phyloP scores from a whole-genome alignment of 2,888 invertebrate genomes.

The Drosophila tripunctata region DNA sequence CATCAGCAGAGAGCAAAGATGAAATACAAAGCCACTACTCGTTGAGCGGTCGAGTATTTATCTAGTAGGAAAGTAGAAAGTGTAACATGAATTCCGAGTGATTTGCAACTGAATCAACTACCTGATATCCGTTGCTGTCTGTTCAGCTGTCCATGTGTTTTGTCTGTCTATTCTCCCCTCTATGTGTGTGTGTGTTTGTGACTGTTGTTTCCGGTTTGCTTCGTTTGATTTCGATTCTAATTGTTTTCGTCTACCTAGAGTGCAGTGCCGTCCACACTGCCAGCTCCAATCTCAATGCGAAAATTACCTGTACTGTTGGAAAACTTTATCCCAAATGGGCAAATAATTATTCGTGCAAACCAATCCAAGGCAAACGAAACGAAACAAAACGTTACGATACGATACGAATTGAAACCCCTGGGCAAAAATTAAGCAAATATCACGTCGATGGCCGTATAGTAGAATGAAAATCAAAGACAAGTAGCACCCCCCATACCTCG shows the following conservation, averaged over 20 bases:
- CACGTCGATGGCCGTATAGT: conserved; percentile 58
- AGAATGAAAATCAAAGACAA: conserved; percentile 52
- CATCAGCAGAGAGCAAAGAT: conserved; percentile 7
- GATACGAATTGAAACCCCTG: conserved; percentile 12
- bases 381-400: conserved; percentile 9
- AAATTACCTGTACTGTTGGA: conserved; percentile 35
- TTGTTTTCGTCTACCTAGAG: conserved; percentile 63
- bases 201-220: conserved; percentile 65
- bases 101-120: conserved; percentile 55
- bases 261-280: conserved; percentile 25
- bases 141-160: not conserved
- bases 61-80: conserved; percentile 15
- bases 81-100: conserved; percentile 52
- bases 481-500: too few species aligned
- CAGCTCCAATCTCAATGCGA: conserved; percentile 28
- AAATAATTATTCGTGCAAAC: conserved; percentile 73
- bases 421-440: conserved; percentile 76
- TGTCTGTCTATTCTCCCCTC: not conserved
- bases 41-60: not conserved
- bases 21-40: conserved; percentile 34
- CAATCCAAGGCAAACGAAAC: conserved; percentile 19
- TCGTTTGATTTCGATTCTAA: conserved; percentile 75
- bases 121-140: conserved; percentile 58
- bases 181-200: conserved; percentile 9
- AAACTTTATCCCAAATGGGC: conserved; percentile 72